Conservation (phyloP, 2,888 invertebrate genomes). For the Lasioglossum marginatum region DNA sequence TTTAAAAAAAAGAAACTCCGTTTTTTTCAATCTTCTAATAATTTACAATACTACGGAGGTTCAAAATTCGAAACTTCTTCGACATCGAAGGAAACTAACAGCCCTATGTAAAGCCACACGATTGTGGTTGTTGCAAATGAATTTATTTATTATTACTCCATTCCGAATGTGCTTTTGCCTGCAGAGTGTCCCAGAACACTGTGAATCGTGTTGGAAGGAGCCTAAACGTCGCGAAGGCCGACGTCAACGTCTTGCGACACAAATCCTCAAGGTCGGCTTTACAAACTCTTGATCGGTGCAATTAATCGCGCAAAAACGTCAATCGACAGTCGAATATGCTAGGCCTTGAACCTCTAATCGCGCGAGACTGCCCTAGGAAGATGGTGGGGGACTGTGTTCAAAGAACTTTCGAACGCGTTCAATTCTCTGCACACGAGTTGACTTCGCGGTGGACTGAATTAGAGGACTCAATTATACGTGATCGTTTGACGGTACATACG, state of each 20-base stretch:
- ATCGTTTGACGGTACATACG: no score
- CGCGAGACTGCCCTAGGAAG: not conserved
- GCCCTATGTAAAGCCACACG: no score
- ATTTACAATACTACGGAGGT: no score
- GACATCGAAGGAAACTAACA: no score
- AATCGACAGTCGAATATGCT: conserved; percentile 26
- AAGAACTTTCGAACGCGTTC: conserved; percentile 5
- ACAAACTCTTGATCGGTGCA: conserved; percentile 68
- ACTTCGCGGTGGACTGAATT: not conserved
- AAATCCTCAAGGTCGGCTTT: conserved; percentile 73
- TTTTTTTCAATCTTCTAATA: no score
- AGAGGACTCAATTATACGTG: conserved; percentile 6
- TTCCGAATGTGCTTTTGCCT: no score
- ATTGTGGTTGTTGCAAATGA: no score
- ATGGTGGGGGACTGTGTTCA: not conserved
- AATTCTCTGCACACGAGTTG: not conserved
- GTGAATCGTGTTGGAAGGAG: not conserved
- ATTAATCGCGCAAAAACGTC: conserved; percentile 61
- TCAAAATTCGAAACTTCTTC: no score
- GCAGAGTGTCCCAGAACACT: no score
- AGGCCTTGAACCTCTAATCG: conserved; percentile 50
- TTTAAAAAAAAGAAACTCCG: no score
- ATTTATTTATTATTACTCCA: no score
- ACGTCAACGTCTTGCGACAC: not conserved
- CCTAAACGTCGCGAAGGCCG: not conserved